Base-by-base conservation (phyloP, 2,888 invertebrate species). In the Phragmatobia fuliginosa region DNA sequence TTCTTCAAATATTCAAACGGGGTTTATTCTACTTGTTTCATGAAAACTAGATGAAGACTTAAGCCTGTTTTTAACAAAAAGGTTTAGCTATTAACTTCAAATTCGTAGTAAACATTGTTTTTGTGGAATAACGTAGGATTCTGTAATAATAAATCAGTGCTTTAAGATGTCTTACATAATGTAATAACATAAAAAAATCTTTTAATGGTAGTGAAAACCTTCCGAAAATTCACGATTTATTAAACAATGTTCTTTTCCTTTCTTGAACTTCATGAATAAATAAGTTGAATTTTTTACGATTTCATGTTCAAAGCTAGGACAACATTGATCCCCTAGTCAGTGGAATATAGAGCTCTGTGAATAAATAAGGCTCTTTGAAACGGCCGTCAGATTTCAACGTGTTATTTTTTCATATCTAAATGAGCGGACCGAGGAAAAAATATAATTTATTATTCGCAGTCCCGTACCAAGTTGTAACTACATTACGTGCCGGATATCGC, bases 401-500 rank as follows among this genome's bases (percentile, higher is more conserved):
- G 81, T 86, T 85, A 85, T 84, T 87, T 85, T 86, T 87, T 87
- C 84, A 86, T 86, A 86, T 86, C 85, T 86, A 86, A 88, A 86
- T 86, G 87, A 87, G 83, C 78, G 81, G 82, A 73, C 80, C 66
- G 80, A 77, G 83, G 78, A 82, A 81, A 81, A 84, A 83, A 83
- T 81, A 83, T 81, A 85, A 88, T 89, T 88, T 87, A 87, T 86
- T 85, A 87, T 86, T 84, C 83, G 73, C 72, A 77, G 80, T 83
- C 84, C 81, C 84, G 69, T 65, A 66, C 83, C 77, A 82, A 83
- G 81, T 76, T 79, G 80, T 82, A 71, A 79, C 83, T 80, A 81
- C 76, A 74, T 81, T 72, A 82, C 76, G 73, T 75, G 76, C 74
- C 81, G 76, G 75, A 78, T 78, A 79, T 75, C 72, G 74, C 52